Evolutionary conservation across 2,888 invertebrate species (phyloP), one percentile per base, ranked within the genome.

Genomic region (Dicranocentrus wangi): DNA sequence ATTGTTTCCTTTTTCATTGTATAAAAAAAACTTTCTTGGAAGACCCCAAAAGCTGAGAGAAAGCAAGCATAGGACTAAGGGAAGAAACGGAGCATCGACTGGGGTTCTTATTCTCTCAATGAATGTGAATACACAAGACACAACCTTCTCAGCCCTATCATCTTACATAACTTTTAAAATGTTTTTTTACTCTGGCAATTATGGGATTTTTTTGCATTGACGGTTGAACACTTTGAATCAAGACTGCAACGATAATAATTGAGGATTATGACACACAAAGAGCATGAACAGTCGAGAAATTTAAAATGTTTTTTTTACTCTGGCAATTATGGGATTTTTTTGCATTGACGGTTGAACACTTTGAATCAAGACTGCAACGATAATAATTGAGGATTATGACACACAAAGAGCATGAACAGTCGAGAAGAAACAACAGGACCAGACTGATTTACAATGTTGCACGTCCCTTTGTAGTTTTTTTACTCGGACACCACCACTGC

Each of bases 371-470:
- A 21, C 17, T 25, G 19, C n/a, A 47, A 1, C 2, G 3, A 32
- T 69, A 55, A 51, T 71, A 47, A 58, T n/a, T 72, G 51, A 72
- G 51, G 53, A 72, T 72, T 28, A 71, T 17, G 47, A 27, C 27
- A 58, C 39, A 25, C 19, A 3, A n/a, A 39, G 19, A 15, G 2
- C 17, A 15, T 19, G 27, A 61, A 7, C 55, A 15, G 51, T 21
- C n/a, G 19, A 21, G 23, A 21, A 55, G 51, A 70, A 78, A 71
- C 55, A 71, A 71, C 55, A 78, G 71, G 51, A 78, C 32, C 13
- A 10, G 71, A 71, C 58, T 78, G 78, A 78, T 78, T 78, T 78
- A 71, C 51, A 55, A 43, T 27, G 1, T 15, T 71, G 39, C 76
- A 77, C 68, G 63, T 70, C 39, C 42, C 25, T 70, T 39, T 70